Conservation (phyloP, 2,888 invertebrate species). For the Rotaria macrura region DNA sequence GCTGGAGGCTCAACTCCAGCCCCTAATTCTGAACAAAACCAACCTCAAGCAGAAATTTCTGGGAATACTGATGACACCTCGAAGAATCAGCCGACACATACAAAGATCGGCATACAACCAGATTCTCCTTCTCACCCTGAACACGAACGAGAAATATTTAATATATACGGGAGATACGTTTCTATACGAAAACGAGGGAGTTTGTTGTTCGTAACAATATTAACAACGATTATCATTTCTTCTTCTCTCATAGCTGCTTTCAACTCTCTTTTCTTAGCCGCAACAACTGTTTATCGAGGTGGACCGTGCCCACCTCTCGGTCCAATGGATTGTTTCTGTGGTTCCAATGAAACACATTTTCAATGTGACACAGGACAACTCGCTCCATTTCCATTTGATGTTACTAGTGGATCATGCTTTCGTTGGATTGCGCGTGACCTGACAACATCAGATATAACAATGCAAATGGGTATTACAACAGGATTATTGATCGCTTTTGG, state of each 20-base stretch:
- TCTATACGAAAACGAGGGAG: background rate
- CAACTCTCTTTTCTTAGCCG: background rate
- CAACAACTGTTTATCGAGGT: background rate
- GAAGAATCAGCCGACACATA: too few relatives aligned
- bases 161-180: background rate
- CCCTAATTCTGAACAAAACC: too few relatives aligned
- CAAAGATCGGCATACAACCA: too few relatives aligned
- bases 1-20: too few relatives aligned
- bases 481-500: background rate
- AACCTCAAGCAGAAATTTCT: too few relatives aligned
- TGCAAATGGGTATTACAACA: background rate
- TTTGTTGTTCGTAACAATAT: background rate
- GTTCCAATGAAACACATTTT: background rate
- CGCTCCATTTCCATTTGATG: background rate
- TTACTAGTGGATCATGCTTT: background rate
- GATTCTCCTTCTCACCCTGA: background rate
- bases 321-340: background rate
- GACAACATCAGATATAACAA: background rate
- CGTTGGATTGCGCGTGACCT: background rate
- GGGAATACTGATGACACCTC: too few relatives aligned
- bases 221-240: background rate
- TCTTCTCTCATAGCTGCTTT: background rate
- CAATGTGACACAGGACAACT: background rate
- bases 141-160: background rate
- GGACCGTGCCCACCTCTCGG: background rate